Evolutionary conservation across 2,888 invertebrate species (phyloP), one percentile per base, ranked within the genome.

Genomic region (Apocheima hispidaria): DNA sequence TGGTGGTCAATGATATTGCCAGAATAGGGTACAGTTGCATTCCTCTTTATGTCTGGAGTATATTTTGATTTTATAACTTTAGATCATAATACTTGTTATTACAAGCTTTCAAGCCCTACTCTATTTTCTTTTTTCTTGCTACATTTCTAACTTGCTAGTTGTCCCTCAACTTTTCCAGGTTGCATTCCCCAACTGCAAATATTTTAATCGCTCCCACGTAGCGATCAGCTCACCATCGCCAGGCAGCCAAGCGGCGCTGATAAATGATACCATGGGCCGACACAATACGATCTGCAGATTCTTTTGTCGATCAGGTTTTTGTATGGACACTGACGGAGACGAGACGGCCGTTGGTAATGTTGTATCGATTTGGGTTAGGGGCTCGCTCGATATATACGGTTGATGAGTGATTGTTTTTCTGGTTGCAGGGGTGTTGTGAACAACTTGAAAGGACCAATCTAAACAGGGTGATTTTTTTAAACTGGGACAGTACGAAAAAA

Each of bases 271-370:
- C 66, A 66, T 54, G 68, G 73, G 73, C 73, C 76, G 72, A 84
- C 84, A 92, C 92, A 92, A 92, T 90, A 84, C 87, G 85, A 79
- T 81, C 83, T 87, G 90, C 88, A 87, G 84, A 92, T 89, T 91
- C 92, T 89, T 91, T 92, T 92, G 90, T 90, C 81, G 82, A 79
- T 78, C 81, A 81, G 77, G 77, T 91, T 91, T 92, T 91, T 92
- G 88, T 91, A 86, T 84, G 88, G 87, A 85, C 88, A 83, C 79
- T 81, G 87, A 87, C 87, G 88, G 82, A 82, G 82, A 83, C 79
- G 73, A 78, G 78, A 80, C 76, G 74, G 77, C 74, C 65, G 57
- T 49, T 62, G 70, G 75, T 71, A 71, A 72, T 70, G 62, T 68
- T 72, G 63, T 75, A 75, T 75, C 71, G 72, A 74, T 77, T 60